Conservation (phyloP, 1,140 invertebrate genomes). For the Conus betulinus region DNA sequence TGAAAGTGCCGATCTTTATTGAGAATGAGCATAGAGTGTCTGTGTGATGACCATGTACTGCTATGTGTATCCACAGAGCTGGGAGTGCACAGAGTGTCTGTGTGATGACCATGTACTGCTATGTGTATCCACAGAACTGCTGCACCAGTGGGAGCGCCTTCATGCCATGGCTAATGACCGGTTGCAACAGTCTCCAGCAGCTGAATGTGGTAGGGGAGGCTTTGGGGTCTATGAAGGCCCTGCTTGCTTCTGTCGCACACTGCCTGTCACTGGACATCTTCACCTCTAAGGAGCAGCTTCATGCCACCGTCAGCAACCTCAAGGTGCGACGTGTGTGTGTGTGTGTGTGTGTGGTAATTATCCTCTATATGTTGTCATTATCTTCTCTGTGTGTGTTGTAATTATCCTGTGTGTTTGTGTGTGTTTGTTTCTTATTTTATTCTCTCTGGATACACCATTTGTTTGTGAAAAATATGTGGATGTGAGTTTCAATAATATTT, state of each 20-base stretch:
- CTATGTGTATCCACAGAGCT: neutral
- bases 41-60: no score
- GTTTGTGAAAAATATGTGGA: no score
- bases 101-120: neutral
- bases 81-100: neutral
- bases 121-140: constrained; percentile 75
- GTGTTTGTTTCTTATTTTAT: no score
- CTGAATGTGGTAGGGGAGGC: constrained; percentile 76
- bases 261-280: constrained; percentile 54
- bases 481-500: no score
- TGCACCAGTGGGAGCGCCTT: constrained; percentile 79
- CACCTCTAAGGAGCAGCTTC: constrained; percentile 72
- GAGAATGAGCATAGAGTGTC: no score
- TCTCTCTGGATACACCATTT: no score
- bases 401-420: no score
- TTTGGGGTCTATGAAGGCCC: constrained; percentile 74
- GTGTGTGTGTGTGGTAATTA: no score
- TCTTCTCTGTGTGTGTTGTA: no score
- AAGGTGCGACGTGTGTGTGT: constrained; percentile 74
- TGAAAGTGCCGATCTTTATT: no score
- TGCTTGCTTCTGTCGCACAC: constrained; percentile 62
- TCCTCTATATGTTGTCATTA: no score
- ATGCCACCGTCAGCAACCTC: constrained; percentile 77
- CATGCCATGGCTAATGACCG: constrained; percentile 77
- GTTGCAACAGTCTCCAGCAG: constrained; percentile 70